Base-by-base conservation (phyloP, 2,888 invertebrate genomes). In the Acheta domesticus region DNA sequence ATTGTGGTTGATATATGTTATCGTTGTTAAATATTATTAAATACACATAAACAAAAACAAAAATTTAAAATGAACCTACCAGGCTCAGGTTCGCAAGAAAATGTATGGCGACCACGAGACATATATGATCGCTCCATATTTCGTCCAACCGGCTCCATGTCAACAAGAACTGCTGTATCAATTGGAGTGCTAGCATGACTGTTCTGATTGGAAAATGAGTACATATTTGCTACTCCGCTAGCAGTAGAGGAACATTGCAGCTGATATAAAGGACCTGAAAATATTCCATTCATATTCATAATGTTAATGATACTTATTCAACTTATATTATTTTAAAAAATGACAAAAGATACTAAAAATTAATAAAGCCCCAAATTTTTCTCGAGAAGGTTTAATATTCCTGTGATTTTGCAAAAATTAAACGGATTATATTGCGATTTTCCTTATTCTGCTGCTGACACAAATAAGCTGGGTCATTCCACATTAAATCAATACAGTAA, bases 201-300 rank as follows among this genome's bases (percentile, higher is more conserved):
- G 79, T 83, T 84, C 77, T 84, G 85, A 77, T 81, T 84, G 19
- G 85, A 84, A 81, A 85, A 84, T n/a, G 86, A 85, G 82, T 86
- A 86, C 84, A 86, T 84, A 81, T 85, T 85, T 49, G 85, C 85
- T 75, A 86, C 84, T 8, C 85, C 86, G 79, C 85, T 85, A n/a
- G 83, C 84, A 19, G 86, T 85, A 23, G 85, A 85, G 5, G 84
- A 83, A 74, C 84, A 85, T 79, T 85, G 85, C 82, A 86, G 83
- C 49, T 84, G 84, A 81, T 86, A 86, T 49, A 86, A 81, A 12
- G 85, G 84, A 77, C 85, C 86, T 85, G 81, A 12, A 78, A 80
- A 36, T 0, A 8, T 36, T 36, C 8, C 36, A 36, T 36, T 36
- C 5, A 36, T 36, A 36, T 36, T 36, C 8, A 36, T 36, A 36